Conservation (phyloP, 2,113 vertebrate genomes). For the Labeo rohita region DNA sequence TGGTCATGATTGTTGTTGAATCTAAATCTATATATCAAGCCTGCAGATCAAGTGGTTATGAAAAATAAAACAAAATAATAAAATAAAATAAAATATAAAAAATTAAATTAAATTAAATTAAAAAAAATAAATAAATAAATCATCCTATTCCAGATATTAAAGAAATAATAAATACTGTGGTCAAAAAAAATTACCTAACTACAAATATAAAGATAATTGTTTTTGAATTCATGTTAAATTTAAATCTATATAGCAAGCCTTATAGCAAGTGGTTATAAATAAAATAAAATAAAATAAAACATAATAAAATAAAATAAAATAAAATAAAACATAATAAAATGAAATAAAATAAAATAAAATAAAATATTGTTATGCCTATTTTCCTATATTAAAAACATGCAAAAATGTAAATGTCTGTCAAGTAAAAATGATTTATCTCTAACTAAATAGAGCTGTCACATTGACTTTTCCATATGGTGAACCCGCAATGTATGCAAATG, state of each 20-base stretch:
- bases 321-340: no score
- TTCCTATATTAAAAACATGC: neutral
- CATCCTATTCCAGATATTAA: no score
- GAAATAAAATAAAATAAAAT: neutral
- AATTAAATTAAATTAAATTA: neutral
- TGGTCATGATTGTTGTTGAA: no score
- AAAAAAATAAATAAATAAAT: neutral
- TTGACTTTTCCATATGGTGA: neutral
- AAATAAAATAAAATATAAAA: no score
- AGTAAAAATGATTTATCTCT: neutral
- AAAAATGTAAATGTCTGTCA: neutral
- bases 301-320: no score
- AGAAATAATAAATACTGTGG: neutral
- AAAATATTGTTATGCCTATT: neutral
- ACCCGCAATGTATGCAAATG: neutral
- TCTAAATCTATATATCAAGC: no score
- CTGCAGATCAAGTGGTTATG: no score
- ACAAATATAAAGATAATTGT: neutral
- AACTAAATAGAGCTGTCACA: neutral
- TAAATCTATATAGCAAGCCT: neutral
- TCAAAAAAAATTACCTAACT: neutral
- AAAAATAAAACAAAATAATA: no score
- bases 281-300: neutral
- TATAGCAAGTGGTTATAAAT: neutral
- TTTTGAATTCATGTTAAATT: neutral